Evolutionary conservation across 1,140 invertebrate species (phyloP), one percentile per base, ranked within the genome.

Genomic region (Lerema accius): DNA sequence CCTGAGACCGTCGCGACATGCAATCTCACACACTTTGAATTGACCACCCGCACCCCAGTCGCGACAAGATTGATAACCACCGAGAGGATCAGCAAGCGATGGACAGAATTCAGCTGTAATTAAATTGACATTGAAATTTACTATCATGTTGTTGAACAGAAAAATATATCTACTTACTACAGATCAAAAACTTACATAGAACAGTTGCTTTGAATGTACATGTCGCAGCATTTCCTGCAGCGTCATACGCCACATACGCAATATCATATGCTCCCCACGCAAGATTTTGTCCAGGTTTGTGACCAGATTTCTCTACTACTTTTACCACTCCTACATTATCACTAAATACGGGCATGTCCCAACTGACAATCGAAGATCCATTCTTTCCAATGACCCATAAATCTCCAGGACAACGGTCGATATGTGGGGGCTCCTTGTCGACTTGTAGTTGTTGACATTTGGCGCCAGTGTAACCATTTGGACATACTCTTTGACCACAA

Each of bases 21-120:
- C 91, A 58, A 99, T 98, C 80, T 97, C 97, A 87, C 95, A 98
- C 26, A 96, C 96, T 86, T 98, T 97, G 89, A 98, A 98, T 78
- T 98, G 96, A n/a, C 97, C 96, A 42, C 96, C 96, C 0, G 97
- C 97, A 45, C 98, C 98, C 98, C 98, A 99, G 71, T 98, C 96
- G 73, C 97, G 97, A 83, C 98, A 99, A 3, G 95, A 94, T 89
- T 98, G 97, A 10, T 93, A 92, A 17, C 98, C 98, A 45, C 97
- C 97, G 15, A 98, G 93, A 0, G 98, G 98, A 91, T 98, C 96
- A 40, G 94, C 91, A 51, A 98, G 84, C 62, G 95, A 92, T 5
- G 96, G 96, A 82, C 98, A 99, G 89, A 98, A 98, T 77, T 98
- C 96, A 69, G 96, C 96, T 96, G 68, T 59, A 80, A 75, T 49